These are phyloP conservation scores for Chlorodrepanis virens DNA, from an alignment of 2,113 vertebrate species.

Conservation along the genomic window DNA sequence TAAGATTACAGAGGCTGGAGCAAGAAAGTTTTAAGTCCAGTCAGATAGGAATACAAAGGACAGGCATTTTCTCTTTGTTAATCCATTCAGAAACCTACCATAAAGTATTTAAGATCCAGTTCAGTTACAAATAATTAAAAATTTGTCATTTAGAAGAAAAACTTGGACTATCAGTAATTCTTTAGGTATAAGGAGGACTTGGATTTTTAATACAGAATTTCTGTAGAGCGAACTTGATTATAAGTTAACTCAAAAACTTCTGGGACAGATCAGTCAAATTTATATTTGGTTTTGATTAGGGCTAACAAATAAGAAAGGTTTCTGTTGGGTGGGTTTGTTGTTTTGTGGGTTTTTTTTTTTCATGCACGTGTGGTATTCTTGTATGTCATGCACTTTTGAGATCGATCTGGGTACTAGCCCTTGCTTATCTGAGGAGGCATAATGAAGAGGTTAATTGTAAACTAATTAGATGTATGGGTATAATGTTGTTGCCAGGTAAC, in stretches of 20 bases:
- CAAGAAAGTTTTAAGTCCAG: not conserved
- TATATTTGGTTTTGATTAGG: not conserved
- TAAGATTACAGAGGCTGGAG: not conserved
- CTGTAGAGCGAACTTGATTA: not conserved
- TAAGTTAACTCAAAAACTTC: not conserved
- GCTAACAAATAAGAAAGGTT: not conserved
- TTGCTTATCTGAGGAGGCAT: not conserved
- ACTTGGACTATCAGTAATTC: not conserved
- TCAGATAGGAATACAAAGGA: not conserved
- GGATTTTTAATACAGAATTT: not conserved
- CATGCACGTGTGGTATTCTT: not conserved
- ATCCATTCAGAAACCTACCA: not conserved
- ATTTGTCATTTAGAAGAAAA: not conserved
- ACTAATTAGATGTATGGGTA: not conserved
- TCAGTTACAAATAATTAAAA: not conserved
- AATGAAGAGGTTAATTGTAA: not conserved
- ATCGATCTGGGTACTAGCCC: not conserved
- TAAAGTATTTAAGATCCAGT: not conserved
- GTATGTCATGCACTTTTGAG: not conserved
- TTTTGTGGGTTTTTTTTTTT: not conserved
- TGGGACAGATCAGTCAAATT: not conserved
- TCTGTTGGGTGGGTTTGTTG: accelerated
- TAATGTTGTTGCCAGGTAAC: not conserved
- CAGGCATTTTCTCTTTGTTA: not conserved
- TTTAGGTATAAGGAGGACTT: not conserved